A percentile compares a stretch with the other conserved stretches of the same genome.
Conservation (phyloP, 2,113 vertebrate species). For the Nerophis lumbriciformis region DNA sequence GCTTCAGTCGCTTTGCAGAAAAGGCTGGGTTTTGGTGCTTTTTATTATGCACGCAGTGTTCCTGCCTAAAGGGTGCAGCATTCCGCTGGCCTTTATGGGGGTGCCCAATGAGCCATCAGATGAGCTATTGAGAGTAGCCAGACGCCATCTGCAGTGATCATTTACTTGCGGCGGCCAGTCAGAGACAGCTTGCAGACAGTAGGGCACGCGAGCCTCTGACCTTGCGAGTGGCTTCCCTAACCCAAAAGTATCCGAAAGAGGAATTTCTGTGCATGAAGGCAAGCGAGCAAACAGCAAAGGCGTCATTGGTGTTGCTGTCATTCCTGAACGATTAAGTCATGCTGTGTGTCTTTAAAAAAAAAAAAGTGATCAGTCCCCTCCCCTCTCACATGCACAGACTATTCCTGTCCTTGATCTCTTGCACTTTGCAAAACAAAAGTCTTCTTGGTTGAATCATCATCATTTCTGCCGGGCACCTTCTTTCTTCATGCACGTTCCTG, state of each 20-base stretch:
- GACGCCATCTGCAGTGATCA: constrained; percentile 71
- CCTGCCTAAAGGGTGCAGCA: constrained; percentile 54
- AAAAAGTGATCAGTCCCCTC: constrained; percentile 42
- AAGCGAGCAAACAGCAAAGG: constrained; percentile 68
- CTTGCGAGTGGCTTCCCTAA: constrained; percentile 18
- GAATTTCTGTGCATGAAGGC: constrained; percentile 42
- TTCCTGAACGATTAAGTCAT: constrained; percentile 68
- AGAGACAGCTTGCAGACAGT: constrained; percentile 55
- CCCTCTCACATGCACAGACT: constrained; percentile 39
- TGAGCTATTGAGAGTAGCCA: constrained; percentile 64
- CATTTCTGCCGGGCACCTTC: neutral
- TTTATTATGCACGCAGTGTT: constrained; percentile 65
- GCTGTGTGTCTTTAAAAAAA: constrained; percentile 30
- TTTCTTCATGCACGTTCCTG: constrained; percentile 8
- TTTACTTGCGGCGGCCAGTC: constrained; percentile 52
- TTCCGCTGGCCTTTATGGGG: constrained; percentile 65
- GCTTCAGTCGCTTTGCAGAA: constrained; percentile 53
- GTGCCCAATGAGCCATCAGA: constrained; percentile 60
- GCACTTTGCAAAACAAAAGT: constrained; percentile 3
- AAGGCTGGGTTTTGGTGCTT: constrained; percentile 51
- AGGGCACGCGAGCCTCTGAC: constrained; percentile 27
- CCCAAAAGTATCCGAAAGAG: constrained; percentile 22
- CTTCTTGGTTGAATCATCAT: neutral
- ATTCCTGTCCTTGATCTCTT: constrained; percentile 46
- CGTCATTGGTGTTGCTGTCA: constrained; percentile 66